A percentile compares a stretch with the other conserved stretches of the same genome.
Conservation (phyloP, 2,113 vertebrate species). For the Chauna torquata region DNA sequence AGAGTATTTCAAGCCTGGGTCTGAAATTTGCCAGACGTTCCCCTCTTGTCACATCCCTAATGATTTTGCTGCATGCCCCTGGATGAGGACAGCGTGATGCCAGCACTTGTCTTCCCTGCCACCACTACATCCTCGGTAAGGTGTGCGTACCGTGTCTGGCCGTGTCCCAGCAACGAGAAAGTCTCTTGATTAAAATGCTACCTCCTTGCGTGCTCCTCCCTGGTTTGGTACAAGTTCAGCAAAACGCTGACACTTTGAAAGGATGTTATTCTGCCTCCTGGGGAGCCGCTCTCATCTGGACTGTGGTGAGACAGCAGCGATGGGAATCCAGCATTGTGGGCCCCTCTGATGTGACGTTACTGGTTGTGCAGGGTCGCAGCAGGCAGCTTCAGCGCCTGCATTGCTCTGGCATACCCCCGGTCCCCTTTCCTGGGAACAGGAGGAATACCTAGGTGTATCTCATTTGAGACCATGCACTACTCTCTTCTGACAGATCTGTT, state of each 20-base stretch:
- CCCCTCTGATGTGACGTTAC: background rate
- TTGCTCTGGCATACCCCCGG: fast-evolving
- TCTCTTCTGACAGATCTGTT: background rate
- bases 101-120: background rate
- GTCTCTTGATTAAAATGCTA: background rate
- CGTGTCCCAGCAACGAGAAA: background rate
- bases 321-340: background rate
- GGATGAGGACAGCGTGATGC: background rate
- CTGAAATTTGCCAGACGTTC: background rate
- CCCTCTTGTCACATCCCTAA: background rate
- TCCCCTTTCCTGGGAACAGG: background rate
- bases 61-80: background rate
- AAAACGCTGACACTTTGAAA: background rate
- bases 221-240: background rate
- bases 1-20: background rate
- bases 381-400: background rate
- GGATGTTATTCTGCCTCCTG: background rate
- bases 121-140: fast-evolving
- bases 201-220: background rate
- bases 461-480: background rate
- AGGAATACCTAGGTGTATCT: fast-evolving
- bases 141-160: background rate
- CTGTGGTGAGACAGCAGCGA: background rate
- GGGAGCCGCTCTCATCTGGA: background rate
- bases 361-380: fast-evolving